These are phyloP conservation scores for Drosophila mayaguana DNA, from an alignment of 2,888 invertebrate species.

Conservation along the genomic window DNA sequence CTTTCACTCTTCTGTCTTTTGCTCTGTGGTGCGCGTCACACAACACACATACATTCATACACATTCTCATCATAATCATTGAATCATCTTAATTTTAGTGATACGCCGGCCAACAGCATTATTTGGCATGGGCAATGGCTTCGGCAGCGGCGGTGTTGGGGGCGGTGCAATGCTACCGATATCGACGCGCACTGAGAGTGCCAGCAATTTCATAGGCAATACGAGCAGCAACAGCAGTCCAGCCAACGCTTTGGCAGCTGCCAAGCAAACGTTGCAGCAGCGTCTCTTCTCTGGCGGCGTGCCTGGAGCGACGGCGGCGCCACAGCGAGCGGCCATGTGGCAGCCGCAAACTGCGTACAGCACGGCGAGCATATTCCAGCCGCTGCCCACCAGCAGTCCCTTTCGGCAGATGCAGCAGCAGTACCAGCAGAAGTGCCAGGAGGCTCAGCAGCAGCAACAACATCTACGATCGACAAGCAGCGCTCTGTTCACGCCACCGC, in stretches of 20 bases:
- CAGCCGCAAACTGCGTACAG: slow-evolving; percentile 64
- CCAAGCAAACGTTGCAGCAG: slow-evolving; percentile 80
- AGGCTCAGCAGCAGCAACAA: slow-evolving; percentile 35
- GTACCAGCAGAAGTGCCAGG: slow-evolving; percentile 64
- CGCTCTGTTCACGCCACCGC: slow-evolving; percentile 63
- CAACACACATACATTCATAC: slow-evolving; percentile 32
- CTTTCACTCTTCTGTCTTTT: slow-evolving; percentile 11
- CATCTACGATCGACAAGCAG: slow-evolving; percentile 36
- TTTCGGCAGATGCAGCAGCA: slow-evolving; percentile 70
- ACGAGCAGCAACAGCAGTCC: slow-evolving; percentile 47
- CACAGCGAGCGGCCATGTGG: slow-evolving; percentile 55
- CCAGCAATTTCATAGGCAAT: slow-evolving; percentile 43
- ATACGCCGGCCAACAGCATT: slow-evolving; percentile 87
- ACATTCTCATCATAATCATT: slow-evolving; percentile 76
- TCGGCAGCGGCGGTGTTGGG: slow-evolving; percentile 72
- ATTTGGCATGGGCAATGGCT: slow-evolving; percentile 76
- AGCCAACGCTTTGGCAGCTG: slow-evolving; percentile 82
- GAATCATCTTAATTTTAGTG: slow-evolving; percentile 85
- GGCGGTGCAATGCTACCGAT: slow-evolving; percentile 32
- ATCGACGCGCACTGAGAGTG: slow-evolving; percentile 47
- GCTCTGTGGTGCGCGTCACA: slow-evolving; percentile 7
- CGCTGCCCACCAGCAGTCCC: slow-evolving; percentile 39
- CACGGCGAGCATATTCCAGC: slow-evolving; percentile 71
- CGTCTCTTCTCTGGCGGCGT: slow-evolving; percentile 67
- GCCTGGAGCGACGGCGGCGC: slow-evolving; percentile 38